phyloP scores from a whole-genome alignment of 2,113 vertebrate genomes.

The Gasterosteus nipponicus region DNA sequence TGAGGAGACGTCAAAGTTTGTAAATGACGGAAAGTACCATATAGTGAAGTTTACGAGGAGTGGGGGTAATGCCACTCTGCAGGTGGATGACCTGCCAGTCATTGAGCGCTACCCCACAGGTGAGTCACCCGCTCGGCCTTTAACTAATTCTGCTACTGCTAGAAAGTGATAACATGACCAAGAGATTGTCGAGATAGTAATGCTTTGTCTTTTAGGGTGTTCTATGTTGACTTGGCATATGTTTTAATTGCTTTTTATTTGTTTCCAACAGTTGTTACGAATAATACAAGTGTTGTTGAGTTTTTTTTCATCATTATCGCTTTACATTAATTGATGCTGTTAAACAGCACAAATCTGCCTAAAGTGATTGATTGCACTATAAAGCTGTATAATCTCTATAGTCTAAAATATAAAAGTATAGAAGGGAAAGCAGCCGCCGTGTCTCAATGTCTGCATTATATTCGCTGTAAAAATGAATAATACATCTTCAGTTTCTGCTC shows the following conservation, averaged over 20 bases:
- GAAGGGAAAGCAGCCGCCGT: conserved; percentile 27
- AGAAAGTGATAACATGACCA: conserved; percentile 36
- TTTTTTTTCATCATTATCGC: conserved; percentile 40
- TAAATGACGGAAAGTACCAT: conserved; percentile 99
- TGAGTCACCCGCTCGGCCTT: conserved; percentile 79
- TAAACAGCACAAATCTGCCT: conserved; percentile 13
- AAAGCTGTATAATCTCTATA: neutral
- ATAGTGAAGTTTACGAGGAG: conserved; percentile 98
- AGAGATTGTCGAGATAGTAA: conserved; percentile 30
- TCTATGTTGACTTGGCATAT: conserved; percentile 72
- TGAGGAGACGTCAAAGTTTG: conserved; percentile 96
- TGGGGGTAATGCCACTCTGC: conserved; percentile 98
- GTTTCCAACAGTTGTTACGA: conserved; percentile 66
- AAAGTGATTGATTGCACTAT: conserved; percentile 8
- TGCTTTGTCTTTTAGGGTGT: conserved; percentile 57
- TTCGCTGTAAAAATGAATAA: conserved; percentile 37
- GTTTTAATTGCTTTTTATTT: conserved; percentile 75
- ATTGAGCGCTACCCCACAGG: conserved; percentile 99
- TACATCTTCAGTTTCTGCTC: conserved; percentile 32
- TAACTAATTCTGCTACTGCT: conserved; percentile 27
- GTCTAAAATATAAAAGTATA: conserved; percentile 18
- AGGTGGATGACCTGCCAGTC: conserved; percentile 98
- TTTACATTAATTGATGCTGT: conserved; percentile 25
- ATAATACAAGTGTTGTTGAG: conserved; percentile 57
- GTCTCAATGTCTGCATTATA: conserved; percentile 24